phyloP scores from a whole-genome alignment of 2,113 vertebrate species.

The Rhea pennata region DNA sequence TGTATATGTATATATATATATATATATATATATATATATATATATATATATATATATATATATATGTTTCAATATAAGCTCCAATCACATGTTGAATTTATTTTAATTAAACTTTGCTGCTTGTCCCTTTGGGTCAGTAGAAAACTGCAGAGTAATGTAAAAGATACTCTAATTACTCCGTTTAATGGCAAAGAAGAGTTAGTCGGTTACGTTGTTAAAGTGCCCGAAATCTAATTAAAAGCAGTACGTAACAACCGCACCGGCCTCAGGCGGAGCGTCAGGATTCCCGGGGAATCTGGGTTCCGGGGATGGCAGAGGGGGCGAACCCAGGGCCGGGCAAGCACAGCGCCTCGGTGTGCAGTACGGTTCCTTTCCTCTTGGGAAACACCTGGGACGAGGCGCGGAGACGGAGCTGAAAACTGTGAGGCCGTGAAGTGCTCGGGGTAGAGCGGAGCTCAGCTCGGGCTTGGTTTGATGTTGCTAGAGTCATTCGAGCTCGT shows the following conservation, averaged over 20 bases:
- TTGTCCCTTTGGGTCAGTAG: constrained; percentile 62
- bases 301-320: background rate
- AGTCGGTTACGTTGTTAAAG: constrained; percentile 44
- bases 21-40: too few species aligned
- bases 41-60: too few species aligned
- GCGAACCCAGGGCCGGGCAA: background rate
- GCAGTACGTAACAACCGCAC: background rate
- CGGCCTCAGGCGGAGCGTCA: background rate
- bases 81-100: background rate
- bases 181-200: constrained; percentile 70
- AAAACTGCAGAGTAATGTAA: constrained; percentile 67
- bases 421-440: background rate
- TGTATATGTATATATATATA: too few species aligned
- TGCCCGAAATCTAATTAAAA: constrained; percentile 18
- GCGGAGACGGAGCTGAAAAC: background rate
- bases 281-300: background rate
- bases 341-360: background rate
- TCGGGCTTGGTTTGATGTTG: background rate
- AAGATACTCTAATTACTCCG: constrained; percentile 65
- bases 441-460: background rate
- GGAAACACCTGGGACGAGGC: background rate
- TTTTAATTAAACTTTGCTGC: constrained; percentile 53
- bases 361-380: background rate
- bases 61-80: background rate
- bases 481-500: background rate